Conservation (phyloP, 2,113 vertebrate genomes). For the Physeter macrocephalus region DNA sequence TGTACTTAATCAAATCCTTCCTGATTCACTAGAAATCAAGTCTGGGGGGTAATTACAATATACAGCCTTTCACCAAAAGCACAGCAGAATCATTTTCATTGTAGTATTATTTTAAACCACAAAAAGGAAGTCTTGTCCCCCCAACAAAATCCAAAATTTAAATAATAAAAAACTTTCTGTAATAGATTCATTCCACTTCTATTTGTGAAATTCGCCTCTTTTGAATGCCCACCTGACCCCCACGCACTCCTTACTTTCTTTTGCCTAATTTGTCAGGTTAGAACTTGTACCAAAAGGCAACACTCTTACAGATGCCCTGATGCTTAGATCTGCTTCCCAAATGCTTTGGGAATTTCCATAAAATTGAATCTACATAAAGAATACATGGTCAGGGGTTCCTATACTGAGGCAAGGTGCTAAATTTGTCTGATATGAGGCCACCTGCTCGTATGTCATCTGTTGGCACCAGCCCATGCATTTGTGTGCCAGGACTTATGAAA, state of each 20-base stretch:
- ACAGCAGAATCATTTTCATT: not conserved
- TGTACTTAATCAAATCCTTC: not conserved
- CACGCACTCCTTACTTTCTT: not conserved
- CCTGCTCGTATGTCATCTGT: slow-evolving; percentile 22
- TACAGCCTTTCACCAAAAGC: not conserved
- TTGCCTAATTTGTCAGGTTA: not conserved
- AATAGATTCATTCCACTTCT: not conserved
- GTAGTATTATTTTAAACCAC: not conserved
- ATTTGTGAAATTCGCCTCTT: not conserved
- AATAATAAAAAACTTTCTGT: not conserved
- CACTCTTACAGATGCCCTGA: not conserved
- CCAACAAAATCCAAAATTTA: not conserved
- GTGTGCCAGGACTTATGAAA: slow-evolving; percentile 31
- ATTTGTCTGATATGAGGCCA: slow-evolving; percentile 35
- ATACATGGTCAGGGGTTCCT: not conserved
- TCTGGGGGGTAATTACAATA: not conserved
- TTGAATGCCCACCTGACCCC: not conserved
- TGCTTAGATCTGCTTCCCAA: not conserved
- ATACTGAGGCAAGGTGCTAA: not conserved
- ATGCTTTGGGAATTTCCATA: not conserved
- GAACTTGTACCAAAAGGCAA: not conserved
- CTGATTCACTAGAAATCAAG: not conserved
- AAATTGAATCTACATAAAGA: not conserved
- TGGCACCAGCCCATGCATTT: not conserved
- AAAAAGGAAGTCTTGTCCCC: not conserved